Percentiles rank a stretch among this genome's conserved stretches.
Evolutionary conservation across 2,888 invertebrate species (phyloP).

Genomic region (Glyphotaelius pellucidus): DNA sequence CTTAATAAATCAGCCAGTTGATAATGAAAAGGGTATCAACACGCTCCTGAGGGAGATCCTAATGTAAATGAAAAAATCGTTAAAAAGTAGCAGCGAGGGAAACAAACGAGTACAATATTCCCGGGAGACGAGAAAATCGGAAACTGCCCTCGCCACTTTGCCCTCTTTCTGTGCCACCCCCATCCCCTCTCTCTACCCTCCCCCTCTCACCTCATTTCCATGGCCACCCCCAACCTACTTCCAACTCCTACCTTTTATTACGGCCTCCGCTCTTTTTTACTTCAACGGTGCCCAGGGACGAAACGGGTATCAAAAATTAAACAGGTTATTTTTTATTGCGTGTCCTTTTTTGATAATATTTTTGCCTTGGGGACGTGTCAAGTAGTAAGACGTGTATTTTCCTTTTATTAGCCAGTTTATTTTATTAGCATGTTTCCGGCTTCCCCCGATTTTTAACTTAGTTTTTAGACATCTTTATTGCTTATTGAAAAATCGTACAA

Average conservation of each 20-base stretch:
- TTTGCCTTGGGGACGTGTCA: not conserved
- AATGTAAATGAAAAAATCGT: not conserved
- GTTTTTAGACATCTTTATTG: not conserved
- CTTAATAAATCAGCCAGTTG: not conserved
- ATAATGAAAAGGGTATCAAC: not conserved
- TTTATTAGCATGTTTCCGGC: not conserved
- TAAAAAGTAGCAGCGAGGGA: not conserved
- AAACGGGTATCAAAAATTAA: not conserved
- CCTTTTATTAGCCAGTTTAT: not conserved
- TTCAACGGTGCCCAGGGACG: not conserved
- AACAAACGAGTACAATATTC: conserved; percentile 27
- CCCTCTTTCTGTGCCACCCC: not conserved
- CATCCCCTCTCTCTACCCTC: not conserved
- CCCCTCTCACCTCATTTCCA: not conserved
- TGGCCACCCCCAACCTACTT: not conserved
- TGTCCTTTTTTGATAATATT: not conserved
- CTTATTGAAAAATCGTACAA: not conserved
- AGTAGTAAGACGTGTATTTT: too few species aligned
- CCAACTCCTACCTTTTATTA: not conserved
- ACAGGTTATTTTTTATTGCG: not conserved
- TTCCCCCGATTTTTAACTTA: not conserved
- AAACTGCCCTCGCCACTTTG: not conserved
- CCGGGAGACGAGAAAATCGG: conserved; percentile 15
- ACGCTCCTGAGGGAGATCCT: not conserved
- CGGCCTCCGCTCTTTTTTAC: not conserved